A percentile compares a stretch with the other conserved stretches of the same genome.
Conservation (phyloP, 2,113 vertebrate species). For the Gobiocypris rarus region DNA sequence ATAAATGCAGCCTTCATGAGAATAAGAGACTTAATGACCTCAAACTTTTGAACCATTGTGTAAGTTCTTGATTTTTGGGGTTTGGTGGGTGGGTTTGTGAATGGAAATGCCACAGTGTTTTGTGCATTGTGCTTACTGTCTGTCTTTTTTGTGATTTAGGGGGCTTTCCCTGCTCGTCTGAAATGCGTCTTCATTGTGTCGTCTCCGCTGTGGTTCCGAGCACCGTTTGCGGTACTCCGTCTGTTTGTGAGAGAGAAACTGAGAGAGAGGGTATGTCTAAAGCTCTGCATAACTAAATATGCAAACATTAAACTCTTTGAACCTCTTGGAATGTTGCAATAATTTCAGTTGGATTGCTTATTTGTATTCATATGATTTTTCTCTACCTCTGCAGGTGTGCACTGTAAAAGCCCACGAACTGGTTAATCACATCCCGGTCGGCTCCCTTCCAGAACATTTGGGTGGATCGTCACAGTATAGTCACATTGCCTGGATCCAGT, state of each 20-base stretch:
- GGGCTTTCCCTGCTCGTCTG: constrained; percentile 80
- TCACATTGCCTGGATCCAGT: constrained; percentile 84
- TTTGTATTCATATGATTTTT: background rate
- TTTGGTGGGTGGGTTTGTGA: background rate
- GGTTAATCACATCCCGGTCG: constrained; percentile 79
- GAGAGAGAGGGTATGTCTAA: constrained; percentile 74
- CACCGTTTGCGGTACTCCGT: constrained; percentile 78
- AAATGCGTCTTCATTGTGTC: constrained; percentile 83
- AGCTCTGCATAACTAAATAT: background rate
- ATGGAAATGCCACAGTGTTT: background rate
- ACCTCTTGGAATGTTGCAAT: background rate
- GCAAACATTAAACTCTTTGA: background rate
- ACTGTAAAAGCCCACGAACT: constrained; percentile 81
- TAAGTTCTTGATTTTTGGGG: background rate
- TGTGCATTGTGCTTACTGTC: background rate
- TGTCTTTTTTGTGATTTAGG: constrained; percentile 63
- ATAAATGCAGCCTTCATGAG: background rate
- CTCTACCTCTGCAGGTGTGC: constrained; percentile 70
- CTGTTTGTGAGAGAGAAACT: constrained; percentile 82
- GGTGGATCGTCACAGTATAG: constrained; percentile 80
- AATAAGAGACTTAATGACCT: background rate
- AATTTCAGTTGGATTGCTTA: background rate
- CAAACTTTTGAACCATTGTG: background rate
- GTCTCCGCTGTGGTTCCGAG: constrained; percentile 81
- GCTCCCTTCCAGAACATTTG: constrained; percentile 80